Evolutionary conservation across 2,113 vertebrate genomes (phyloP), one percentile per base, ranked within the genome.

Genomic region (Melanerpes formicivorus): DNA sequence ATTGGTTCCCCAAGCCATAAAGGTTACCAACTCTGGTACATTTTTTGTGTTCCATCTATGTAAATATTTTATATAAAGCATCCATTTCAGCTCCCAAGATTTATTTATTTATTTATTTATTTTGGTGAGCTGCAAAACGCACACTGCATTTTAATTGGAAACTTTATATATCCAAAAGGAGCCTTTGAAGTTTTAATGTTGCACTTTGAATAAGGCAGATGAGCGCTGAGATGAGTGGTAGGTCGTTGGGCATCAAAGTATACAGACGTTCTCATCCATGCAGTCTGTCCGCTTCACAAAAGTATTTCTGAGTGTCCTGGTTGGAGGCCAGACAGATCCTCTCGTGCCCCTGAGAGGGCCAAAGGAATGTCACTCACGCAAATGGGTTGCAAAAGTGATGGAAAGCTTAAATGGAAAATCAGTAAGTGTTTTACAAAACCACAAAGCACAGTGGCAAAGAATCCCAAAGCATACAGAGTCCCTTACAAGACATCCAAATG

Each of bases 41-140:
- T 97, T 98, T 96, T 97, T 95, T 97, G 95, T 95, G 92, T 95
- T 97, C 88, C 96, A 94, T 90, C 92, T 97, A 97, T 97, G 96
- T 98, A 97, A 98, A 98, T 97, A 97, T 97, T 98, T 97, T 98
- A 97, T 96, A 96, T 96, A 97, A 98, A 97, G 96, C 95, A 93
- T 96, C 94, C 93, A 93, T 97, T 97, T 97, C 81, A 80, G 97
- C 94, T 93, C 96, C 92, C 15, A 17, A 29, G 14, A 67, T 94
- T 90, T 76, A 29, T 86, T 96, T 58, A 16, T 60, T 18, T 13
- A 22, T 59, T 23, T 63, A 13, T 52, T 62, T 62, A 34, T 34
- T 62, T 37, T 37, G 95, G 97, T 96, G 58, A 75, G 86, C 92
- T 91, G 91, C 90, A 94, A 95, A 97, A 93, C 73, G 46, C 95